Evolutionary conservation across 2,888 invertebrate species (phyloP).

Genomic region (Hypercompe scribonia): DNA sequence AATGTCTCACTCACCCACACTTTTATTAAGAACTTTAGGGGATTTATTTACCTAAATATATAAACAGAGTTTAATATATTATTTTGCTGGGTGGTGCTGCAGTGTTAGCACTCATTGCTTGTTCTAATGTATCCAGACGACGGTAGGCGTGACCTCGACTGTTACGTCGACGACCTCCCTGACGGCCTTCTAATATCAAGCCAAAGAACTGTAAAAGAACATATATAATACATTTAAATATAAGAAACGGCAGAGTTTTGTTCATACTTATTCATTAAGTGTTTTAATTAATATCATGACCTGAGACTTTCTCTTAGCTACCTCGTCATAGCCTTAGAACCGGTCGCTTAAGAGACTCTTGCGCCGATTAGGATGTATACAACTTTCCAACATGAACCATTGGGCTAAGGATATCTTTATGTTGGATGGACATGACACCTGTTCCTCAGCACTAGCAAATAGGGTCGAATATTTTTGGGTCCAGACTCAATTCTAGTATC

Average conservation of each 20-base stretch:
- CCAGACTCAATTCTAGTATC: too few relatives aligned
- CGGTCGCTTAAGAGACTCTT: too few relatives aligned
- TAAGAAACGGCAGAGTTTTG: not conserved
- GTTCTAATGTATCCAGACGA: conserved; percentile 79
- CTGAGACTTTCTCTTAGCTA: not conserved
- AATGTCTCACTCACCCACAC: conserved; percentile 26
- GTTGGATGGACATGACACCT: too few relatives aligned
- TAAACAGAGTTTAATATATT: conserved; percentile 66
- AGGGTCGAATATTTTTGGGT: too few relatives aligned
- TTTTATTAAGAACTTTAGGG: conserved; percentile 18
- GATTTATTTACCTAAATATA: conserved; percentile 22
- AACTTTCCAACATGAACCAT: too few relatives aligned
- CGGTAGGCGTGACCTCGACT: conserved; percentile 80
- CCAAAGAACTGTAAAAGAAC: conserved; percentile 73
- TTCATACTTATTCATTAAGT: not conserved
- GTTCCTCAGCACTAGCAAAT: too few relatives aligned
- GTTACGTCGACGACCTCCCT: conserved; percentile 73
- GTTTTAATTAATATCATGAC: too few relatives aligned
- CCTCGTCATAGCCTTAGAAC: not conserved
- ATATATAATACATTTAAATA: not conserved
- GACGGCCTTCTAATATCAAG: conserved; percentile 77
- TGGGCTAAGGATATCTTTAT: too few relatives aligned
- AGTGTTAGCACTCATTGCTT: conserved; percentile 76
- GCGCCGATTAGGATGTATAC: too few relatives aligned
- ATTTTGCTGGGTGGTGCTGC: conserved; percentile 81